phyloP scores from a whole-genome alignment of 2,113 vertebrate genomes.

The Varanus komodoensis region DNA sequence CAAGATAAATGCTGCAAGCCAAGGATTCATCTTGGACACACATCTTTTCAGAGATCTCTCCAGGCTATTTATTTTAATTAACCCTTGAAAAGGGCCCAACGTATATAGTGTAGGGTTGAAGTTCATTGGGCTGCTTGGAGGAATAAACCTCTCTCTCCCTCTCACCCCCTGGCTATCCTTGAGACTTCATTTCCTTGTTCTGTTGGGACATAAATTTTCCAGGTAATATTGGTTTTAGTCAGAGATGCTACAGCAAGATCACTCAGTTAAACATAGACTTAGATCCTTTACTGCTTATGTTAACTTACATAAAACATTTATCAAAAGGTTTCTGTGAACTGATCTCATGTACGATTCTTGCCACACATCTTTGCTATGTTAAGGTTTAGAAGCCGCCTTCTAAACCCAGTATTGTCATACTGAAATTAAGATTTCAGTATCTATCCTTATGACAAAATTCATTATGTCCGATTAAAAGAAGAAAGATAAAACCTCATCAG shows the following conservation, averaged over 20 bases:
- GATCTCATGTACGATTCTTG: neutral
- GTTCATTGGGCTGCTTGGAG: too few species aligned
- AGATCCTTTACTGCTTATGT: neutral
- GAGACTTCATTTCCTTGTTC: too few species aligned
- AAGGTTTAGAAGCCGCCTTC: neutral
- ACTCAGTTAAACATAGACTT: neutral
- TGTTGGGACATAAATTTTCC: neutral
- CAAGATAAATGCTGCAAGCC: too few species aligned
- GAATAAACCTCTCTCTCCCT: too few species aligned
- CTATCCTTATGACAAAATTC: neutral
- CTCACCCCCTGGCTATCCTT: too few species aligned
- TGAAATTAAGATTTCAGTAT: neutral
- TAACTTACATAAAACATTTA: neutral
- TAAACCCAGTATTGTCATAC: neutral
- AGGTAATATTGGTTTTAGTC: neutral
- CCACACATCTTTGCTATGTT: neutral
- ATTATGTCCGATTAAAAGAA: neutral
- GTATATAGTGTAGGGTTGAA: too few species aligned
- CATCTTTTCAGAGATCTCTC: too few species aligned
- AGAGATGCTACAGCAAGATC: neutral
- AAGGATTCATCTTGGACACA: too few species aligned
- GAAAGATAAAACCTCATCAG: neutral
- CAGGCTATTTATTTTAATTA: too few species aligned
- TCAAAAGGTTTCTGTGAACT: neutral
- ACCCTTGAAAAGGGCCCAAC: too few species aligned